Evolutionary conservation across 1,140 invertebrate genomes (phyloP).

Genomic region (Neodiprion lecontei): DNA sequence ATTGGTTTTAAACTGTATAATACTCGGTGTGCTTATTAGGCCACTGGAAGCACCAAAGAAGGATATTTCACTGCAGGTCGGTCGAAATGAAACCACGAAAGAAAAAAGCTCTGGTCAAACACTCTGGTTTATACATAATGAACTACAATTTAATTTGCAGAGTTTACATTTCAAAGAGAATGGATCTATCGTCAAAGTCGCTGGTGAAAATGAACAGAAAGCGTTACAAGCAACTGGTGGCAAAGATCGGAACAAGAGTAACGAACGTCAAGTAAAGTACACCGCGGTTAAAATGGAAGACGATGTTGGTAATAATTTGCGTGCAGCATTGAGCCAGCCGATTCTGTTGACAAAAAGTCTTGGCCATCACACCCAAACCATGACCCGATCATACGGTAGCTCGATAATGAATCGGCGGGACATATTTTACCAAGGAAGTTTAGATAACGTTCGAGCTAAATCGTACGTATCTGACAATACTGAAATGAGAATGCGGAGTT

Average conservation of each 20-base stretch:
- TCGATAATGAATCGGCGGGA: conserved; percentile 86
- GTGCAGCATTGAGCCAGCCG: conserved; percentile 71
- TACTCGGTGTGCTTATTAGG: conserved; percentile 85
- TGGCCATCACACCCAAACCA: conserved; percentile 34
- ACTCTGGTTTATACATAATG: conserved; percentile 1
- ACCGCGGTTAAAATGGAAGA: conserved; percentile 1
- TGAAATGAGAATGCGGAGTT: conserved; percentile 9
- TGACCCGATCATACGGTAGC: conserved; percentile 58
- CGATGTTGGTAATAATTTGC: conserved; percentile 35
- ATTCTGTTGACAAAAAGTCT: conserved; percentile 59
- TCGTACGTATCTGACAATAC: conserved; percentile 31
- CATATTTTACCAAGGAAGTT: conserved; percentile 85
- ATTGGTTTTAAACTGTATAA: conserved; percentile 81
- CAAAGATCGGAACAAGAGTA: conserved; percentile 27
- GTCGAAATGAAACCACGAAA: background rate
- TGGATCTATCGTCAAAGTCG: conserved; percentile 18
- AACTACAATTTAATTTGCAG: background rate
- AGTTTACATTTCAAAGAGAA: conserved; percentile 15
- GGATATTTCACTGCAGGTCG: conserved; percentile 35
- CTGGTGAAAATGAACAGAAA: conserved; percentile 6
- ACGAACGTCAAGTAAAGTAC: conserved; percentile 24
- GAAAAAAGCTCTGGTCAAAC: conserved; percentile 14
- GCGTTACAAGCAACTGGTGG: conserved; percentile 18
- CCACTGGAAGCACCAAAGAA: conserved; percentile 63
- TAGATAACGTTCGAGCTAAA: conserved; percentile 69